Conservation (phyloP, 2,888 invertebrate genomes). For the Coelopa pilipes region DNA sequence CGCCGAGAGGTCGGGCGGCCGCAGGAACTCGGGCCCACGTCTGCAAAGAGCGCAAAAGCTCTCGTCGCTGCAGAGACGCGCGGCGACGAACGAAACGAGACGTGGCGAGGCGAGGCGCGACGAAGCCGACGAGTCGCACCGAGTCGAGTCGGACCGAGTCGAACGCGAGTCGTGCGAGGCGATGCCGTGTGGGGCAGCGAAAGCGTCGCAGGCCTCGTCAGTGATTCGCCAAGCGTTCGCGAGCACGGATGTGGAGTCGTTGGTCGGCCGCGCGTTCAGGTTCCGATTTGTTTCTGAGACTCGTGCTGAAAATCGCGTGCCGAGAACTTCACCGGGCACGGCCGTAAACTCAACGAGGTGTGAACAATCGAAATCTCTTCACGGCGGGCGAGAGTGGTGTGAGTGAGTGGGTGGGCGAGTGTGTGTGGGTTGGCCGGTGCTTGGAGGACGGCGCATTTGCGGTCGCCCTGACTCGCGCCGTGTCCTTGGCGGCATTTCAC, state of each 20-base stretch:
- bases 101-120: neutral
- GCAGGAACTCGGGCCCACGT: constrained; percentile 10
- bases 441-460: too few species aligned
- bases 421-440: too few species aligned
- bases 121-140: constrained; percentile 9
- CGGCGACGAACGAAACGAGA: constrained; percentile 36
- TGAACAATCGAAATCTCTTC: neutral
- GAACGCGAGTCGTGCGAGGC: too few species aligned
- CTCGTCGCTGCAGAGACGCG: constrained; percentile 40
- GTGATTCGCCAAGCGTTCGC: constrained; percentile 58
- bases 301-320: neutral
- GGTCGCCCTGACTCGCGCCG: neutral
- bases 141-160: constrained; percentile 18
- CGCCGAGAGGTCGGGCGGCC: constrained; percentile 12
- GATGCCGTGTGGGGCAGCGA: constrained; percentile 31
- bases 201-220: constrained; percentile 44
- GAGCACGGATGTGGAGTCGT: constrained; percentile 47
- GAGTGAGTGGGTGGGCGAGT: neutral
- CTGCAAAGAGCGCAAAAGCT: constrained; percentile 29
- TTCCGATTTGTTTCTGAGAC: neutral
- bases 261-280: neutral
- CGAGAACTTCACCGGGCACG: too few species aligned
- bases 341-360: constrained; percentile 14
- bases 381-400: neutral
- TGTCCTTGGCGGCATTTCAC: constrained; percentile 32